Percentiles rank a stretch among this genome's conserved stretches.
These are phyloP conservation scores for Onychomys arenicola DNA, from an alignment of 2,797 vertebrate species.

Conservation along the genomic window DNA sequence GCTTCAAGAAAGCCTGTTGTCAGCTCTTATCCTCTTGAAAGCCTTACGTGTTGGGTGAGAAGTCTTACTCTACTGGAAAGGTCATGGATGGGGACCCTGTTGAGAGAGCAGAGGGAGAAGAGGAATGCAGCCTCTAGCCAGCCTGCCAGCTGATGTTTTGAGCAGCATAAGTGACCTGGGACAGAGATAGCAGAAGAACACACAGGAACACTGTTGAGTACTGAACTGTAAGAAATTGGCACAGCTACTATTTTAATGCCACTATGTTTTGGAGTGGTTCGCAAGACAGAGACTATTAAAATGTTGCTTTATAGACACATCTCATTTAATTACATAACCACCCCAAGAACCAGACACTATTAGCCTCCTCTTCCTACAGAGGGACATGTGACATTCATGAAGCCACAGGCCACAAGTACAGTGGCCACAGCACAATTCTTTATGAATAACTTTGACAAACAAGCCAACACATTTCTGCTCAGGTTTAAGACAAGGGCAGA, in stretches of 20 bases:
- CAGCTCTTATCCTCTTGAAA: background rate
- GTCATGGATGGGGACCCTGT: background rate
- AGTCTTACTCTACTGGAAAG: background rate
- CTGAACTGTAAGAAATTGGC: background rate
- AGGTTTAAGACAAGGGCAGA: background rate
- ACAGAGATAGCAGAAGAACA: fast-evolving
- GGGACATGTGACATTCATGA: background rate
- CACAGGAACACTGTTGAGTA: background rate
- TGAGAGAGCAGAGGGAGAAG: background rate
- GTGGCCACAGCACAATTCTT: background rate
- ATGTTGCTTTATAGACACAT: background rate
- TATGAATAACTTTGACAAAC: background rate
- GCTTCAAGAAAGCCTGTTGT: background rate
- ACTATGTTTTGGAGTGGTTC: background rate
- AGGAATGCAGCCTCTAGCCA: background rate
- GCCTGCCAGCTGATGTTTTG: background rate
- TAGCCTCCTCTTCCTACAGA: background rate
- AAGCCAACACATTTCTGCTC: background rate
- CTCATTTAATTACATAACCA: background rate
- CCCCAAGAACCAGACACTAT: background rate
- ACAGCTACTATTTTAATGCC: background rate
- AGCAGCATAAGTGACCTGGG: background rate
- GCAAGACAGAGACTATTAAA: background rate
- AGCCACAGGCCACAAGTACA: background rate
- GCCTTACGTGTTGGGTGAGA: background rate